Percentiles rank a stretch among this genome's conserved stretches.
phyloP scores from a whole-genome alignment of 2,113 vertebrate species.

The Pyxicephalus adspersus region DNA sequence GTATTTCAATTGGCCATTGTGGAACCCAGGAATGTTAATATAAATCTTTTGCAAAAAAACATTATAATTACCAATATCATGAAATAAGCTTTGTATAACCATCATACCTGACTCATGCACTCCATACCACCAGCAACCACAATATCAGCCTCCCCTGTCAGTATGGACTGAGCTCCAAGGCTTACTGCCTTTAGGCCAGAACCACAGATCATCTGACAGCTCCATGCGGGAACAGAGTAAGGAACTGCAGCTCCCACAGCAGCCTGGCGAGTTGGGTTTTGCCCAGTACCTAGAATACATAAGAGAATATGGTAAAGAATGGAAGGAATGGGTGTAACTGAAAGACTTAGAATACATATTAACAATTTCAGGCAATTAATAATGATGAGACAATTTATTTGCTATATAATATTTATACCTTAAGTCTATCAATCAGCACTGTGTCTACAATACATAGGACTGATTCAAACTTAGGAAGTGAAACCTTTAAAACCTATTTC shows the following conservation, averaged over 20 bases:
- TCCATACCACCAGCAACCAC: slow-evolving; percentile 98
- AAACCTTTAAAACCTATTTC: no score
- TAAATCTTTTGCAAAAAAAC: no score
- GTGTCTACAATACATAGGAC: no score
- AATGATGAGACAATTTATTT: no score
- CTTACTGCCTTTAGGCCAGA: slow-evolving; percentile 93
- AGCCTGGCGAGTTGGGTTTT: slow-evolving; percentile 90
- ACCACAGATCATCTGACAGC: slow-evolving; percentile 97
- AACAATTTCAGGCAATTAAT: no score
- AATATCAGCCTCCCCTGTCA: slow-evolving; percentile 78
- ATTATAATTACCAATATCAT: no score
- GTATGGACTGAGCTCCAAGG: slow-evolving; percentile 88
- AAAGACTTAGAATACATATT: neutral
- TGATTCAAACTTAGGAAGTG: no score
- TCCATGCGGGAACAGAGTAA: slow-evolving; percentile 87
- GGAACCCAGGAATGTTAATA: no score
- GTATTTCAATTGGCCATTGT: no score
- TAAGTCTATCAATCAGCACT: no score
- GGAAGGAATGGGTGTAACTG: no score
- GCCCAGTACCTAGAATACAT: slow-evolving; percentile 81
- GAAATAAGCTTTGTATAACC: neutral
- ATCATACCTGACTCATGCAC: slow-evolving; percentile 91
- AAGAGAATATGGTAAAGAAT: neutral
- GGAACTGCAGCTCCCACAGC: slow-evolving; percentile 87
- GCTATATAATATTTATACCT: no score